Percentiles rank a stretch among this genome's conserved stretches.
phyloP scores from a whole-genome alignment of 2,113 vertebrate genomes.

The Regulus satrapa region DNA sequence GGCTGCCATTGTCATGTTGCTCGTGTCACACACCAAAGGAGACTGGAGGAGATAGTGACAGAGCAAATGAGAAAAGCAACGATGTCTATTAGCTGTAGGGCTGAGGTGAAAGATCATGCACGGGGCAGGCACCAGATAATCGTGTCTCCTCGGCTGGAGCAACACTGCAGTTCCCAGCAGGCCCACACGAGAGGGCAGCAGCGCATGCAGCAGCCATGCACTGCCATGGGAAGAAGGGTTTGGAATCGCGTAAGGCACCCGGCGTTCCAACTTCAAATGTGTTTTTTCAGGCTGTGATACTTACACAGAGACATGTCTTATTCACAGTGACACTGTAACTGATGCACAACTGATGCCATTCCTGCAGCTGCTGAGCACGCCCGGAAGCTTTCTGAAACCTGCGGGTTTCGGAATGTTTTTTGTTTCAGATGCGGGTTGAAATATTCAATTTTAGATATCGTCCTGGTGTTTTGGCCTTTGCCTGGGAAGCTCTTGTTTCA shows the following conservation, averaged over 20 bases:
- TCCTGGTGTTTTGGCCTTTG: background rate
- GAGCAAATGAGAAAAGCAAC: background rate
- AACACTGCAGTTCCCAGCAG: background rate
- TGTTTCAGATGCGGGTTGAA: background rate
- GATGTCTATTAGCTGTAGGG: rapidly evolving
- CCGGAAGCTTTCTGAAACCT: background rate
- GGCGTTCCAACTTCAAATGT: background rate
- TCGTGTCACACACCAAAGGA: background rate
- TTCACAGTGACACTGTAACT: background rate
- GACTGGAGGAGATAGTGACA: rapidly evolving
- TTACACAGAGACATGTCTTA: rapidly evolving
- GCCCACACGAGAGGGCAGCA: constrained; percentile 58
- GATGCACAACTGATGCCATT: background rate
- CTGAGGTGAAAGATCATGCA: background rate
- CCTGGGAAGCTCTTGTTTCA: background rate
- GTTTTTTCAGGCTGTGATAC: background rate
- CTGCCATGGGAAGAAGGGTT: background rate
- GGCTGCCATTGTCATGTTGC: background rate
- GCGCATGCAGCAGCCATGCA: rapidly evolving
- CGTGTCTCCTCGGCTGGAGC: background rate
- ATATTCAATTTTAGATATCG: background rate
- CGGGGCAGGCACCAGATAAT: background rate
- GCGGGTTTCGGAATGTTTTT: no score
- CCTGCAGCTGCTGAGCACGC: background rate
- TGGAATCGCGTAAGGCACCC: background rate